Evolutionary conservation across 2,888 invertebrate species (phyloP).

Genomic region (Caenorhabditis sp.): DNA sequence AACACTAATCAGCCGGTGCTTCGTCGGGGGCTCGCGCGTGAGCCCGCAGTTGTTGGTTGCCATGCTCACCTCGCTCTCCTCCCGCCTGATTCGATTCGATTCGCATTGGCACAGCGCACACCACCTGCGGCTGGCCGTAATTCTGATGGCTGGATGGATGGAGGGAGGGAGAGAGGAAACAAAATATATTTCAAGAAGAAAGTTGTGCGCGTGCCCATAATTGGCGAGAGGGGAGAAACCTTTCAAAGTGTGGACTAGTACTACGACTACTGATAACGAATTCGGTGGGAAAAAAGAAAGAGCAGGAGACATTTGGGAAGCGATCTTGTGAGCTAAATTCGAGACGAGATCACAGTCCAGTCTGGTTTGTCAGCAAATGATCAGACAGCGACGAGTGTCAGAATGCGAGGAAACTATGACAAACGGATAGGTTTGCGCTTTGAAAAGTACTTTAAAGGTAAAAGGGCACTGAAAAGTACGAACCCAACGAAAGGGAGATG

Average conservation of each 20-base stretch:
- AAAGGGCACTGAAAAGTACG: too few species aligned
- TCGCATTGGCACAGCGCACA: conserved; percentile 3
- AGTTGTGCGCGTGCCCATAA: background rate
- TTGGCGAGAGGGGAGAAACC: background rate
- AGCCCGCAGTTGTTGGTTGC: conserved; percentile 48
- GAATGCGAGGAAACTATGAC: too few species aligned
- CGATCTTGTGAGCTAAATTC: too few species aligned
- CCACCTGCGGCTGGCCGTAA: conserved; percentile 28
- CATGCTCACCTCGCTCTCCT: conserved; percentile 27
- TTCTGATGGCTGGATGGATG: background rate
- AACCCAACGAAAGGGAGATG: too few species aligned
- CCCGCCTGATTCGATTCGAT: conserved; percentile 49
- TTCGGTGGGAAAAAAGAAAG: too few species aligned
- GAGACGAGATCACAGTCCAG: too few species aligned
- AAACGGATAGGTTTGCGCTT: too few species aligned
- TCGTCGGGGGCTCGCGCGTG: conserved; percentile 4
- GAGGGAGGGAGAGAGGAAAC: background rate
- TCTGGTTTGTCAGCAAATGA: too few species aligned
- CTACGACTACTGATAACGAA: too few species aligned
- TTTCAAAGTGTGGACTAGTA: background rate
- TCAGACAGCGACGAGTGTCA: too few species aligned
- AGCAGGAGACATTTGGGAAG: too few species aligned
- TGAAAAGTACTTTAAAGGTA: too few species aligned
- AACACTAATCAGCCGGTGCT: conserved; percentile 35
- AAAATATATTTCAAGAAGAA: background rate